Conservation (phyloP, 2,797 vertebrate species). For the Channa striata region DNA sequence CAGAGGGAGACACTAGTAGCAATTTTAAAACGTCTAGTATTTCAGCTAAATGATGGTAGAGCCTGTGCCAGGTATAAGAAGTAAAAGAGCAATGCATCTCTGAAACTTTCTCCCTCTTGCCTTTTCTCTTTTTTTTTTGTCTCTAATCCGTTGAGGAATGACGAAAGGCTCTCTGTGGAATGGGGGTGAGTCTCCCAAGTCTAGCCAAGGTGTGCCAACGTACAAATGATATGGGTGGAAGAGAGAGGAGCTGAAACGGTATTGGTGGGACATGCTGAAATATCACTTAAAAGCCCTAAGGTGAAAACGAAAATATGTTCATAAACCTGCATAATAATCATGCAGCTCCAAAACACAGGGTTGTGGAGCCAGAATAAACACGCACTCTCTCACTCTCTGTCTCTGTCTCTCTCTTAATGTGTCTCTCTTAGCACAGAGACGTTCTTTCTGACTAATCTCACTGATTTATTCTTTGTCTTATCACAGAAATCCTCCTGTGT, state of each 20-base stretch:
- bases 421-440: slow-evolving; percentile 40
- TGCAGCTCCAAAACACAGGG: slow-evolving; percentile 72
- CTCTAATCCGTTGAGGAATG: slow-evolving; percentile 80
- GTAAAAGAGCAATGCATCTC: slow-evolving; percentile 50
- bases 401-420: slow-evolving; percentile 48
- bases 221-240: slow-evolving; percentile 86
- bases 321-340: slow-evolving; percentile 67
- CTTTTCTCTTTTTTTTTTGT: slow-evolving; percentile 39
- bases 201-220: slow-evolving; percentile 87
- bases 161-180: slow-evolving; percentile 77
- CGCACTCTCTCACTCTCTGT: slow-evolving; percentile 4
- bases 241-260: slow-evolving; percentile 10
- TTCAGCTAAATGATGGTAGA: slow-evolving; percentile 48
- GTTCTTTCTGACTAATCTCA: slow-evolving; percentile 60
- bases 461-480: slow-evolving; percentile 59
- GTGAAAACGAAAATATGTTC: slow-evolving; percentile 75
- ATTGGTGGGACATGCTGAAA: slow-evolving; percentile 37
- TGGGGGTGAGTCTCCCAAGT: slow-evolving; percentile 83
- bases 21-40: slow-evolving; percentile 55
- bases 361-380: slow-evolving; percentile 73
- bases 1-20: slow-evolving; percentile 41
- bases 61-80: slow-evolving; percentile 42
- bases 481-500: slow-evolving; percentile 39
- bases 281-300: slow-evolving; percentile 46
- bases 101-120: slow-evolving; percentile 40